phyloP scores from a whole-genome alignment of 2,113 vertebrate genomes.

The Pteruthius melanotis region DNA sequence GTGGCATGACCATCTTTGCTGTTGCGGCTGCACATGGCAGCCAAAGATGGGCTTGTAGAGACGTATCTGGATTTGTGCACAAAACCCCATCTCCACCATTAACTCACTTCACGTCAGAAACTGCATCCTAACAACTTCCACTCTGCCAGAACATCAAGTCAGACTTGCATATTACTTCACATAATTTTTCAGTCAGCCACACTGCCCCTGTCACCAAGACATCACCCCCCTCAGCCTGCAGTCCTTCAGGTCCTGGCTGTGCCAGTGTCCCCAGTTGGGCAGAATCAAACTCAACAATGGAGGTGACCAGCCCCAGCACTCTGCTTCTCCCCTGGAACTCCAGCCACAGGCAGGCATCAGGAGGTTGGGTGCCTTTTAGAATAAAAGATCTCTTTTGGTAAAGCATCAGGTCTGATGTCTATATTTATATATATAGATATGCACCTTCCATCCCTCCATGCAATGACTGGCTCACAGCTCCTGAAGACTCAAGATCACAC shows the following conservation, averaged over 20 bases:
- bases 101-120: background rate
- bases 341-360: background rate
- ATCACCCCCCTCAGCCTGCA: background rate
- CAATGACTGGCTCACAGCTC: background rate
- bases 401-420: background rate
- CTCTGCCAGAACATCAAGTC: background rate
- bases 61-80: background rate
- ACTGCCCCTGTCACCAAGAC: background rate
- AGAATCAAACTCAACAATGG: background rate
- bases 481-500: background rate
- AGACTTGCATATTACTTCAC: background rate
- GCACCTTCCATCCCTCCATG: background rate
- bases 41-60: background rate
- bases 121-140: background rate
- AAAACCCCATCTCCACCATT: background rate
- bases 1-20: background rate
- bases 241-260: background rate
- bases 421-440: background rate
- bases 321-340: background rate
- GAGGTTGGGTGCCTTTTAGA: background rate
- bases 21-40: background rate
- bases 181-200: background rate
- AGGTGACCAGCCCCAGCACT: background rate
- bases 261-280: rapidly evolving
- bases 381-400: background rate